Base-by-base conservation (phyloP, 2,113 vertebrate species). In the Illadopsis cleaveri region DNA sequence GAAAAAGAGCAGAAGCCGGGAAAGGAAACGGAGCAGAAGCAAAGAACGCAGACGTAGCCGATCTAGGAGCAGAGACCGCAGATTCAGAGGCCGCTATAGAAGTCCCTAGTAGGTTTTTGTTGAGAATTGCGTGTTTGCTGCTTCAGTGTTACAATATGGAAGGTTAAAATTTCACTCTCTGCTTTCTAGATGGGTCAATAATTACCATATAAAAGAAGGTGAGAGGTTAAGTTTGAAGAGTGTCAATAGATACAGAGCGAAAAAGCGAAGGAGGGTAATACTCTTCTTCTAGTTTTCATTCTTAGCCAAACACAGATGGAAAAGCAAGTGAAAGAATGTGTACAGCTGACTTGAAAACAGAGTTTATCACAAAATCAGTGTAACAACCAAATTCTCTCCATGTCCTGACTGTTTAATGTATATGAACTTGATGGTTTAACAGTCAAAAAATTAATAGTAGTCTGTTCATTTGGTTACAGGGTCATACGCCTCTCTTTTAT, bases 1-100 rank as follows among this genome's bases (percentile, higher is more conserved):
- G 58, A 99, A 99, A 82, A 98, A 98, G 78, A 99, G 99, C 93
- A 98, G 98, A 95, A 99, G 99, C 91, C 98, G 98, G 35, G 99
- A 99, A 30, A 97, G 98, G 80, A 99, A 99, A 24, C 98, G 98
- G 57, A 99, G 98, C 95, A 98, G 98, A 91, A 99, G 99, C 97
- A 98, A 98, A 97, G 99, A 99, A 35, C 98, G 98, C 50, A 98
- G 98, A 37, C 98, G 99, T 79, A 99, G 99, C 57, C 98, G 98
- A 9, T 99, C 99, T 16, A 97, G 98, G 66, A 99, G 99, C 77
- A 98, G 98, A 94, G 99, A 99, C 70, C 98, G 99, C 22, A 97
- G 98, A 28, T 98, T 98, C 96, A 96, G 98, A 97, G 99, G 99
- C 56, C 99, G 98, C 79, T 99, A 99, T 86, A 98, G 98, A 91